Base-by-base conservation (phyloP, 2,888 invertebrate species). In the Orchesellides sinensis region DNA sequence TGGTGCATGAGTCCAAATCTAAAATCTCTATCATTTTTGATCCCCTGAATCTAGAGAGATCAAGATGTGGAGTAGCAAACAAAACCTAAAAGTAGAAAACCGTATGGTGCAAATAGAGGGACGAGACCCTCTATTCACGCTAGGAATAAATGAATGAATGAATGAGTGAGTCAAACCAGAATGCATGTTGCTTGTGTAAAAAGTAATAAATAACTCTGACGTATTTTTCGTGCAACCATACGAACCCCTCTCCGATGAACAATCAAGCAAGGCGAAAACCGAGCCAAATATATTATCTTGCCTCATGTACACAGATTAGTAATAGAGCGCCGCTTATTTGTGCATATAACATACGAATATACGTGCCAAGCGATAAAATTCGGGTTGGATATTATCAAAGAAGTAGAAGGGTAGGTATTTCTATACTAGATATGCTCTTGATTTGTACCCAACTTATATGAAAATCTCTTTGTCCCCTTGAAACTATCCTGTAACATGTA, bases 71-170 rank as follows among this genome's bases (percentile, higher is more conserved):
- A 65, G 70, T 10, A 63, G 45, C 65, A 79, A 72, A 72, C 63
- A 72, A 79, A 70, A 21, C 14, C 35, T 32, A 25, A 35, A 68
- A 59, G 59, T 12, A 29, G 47, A 63, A 74, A 61, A 69, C 69
- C 78, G 61, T 77, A 77, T 77, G 77, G 77, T 77, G 77, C 77
- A 77, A 77, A 77, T 77, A 69, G 69, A 61, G 77, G 78, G 78
- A 78, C 69, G 52, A 25, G 69, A 78, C 69, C 56, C 66, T 73
- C 8, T 59, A 78, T 70, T 63, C 69, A 78, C 69, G 61, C 78
- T 69, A 40, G 59, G 29, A 49, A 19, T 68, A 21, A 75, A 75
- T 75, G 68, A 77, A 68, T 68, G 59, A 77, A 32, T 17, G 56
- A 45, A 47, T 47, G 70, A 25, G 32, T 79, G 79, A 79, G 72